Evolutionary conservation across 2,797 vertebrate genomes (phyloP).

Genomic region (Protosalanx chinensis): DNA sequence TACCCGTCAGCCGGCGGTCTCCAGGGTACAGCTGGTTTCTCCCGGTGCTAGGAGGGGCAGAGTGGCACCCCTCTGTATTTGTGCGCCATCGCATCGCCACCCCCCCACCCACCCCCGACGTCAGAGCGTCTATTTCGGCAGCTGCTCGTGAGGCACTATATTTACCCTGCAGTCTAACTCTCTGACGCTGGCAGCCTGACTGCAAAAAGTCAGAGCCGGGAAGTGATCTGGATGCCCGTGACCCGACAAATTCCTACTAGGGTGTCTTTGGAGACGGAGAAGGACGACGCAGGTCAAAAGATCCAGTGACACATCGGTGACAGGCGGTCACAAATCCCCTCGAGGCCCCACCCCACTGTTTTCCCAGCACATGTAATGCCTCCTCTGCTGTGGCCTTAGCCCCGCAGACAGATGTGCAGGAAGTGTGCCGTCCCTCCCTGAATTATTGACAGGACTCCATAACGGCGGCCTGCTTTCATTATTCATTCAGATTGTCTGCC

Average conservation of each 20-base stretch:
- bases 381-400: background rate
- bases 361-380: background rate
- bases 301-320: background rate
- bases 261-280: conserved; percentile 42
- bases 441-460: background rate
- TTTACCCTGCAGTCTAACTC: conserved; percentile 35
- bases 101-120: conserved; percentile 23
- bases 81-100: conserved; percentile 25
- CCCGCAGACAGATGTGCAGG: background rate
- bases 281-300: background rate
- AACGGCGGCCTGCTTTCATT: background rate
- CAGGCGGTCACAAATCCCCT: background rate
- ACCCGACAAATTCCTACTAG: conserved; percentile 42
- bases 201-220: conserved; percentile 8
- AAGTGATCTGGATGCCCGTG: conserved; percentile 43
- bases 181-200: background rate
- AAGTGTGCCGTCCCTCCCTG: too few relatives aligned
- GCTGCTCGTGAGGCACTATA: conserved; percentile 57
- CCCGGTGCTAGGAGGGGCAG: background rate
- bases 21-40: background rate
- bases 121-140: conserved; percentile 50
- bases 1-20: background rate
- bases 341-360: background rate
- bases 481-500: background rate
- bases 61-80: conserved; percentile 31